Base-by-base conservation (phyloP, 2,888 invertebrate genomes). In the Bugula neritina region DNA sequence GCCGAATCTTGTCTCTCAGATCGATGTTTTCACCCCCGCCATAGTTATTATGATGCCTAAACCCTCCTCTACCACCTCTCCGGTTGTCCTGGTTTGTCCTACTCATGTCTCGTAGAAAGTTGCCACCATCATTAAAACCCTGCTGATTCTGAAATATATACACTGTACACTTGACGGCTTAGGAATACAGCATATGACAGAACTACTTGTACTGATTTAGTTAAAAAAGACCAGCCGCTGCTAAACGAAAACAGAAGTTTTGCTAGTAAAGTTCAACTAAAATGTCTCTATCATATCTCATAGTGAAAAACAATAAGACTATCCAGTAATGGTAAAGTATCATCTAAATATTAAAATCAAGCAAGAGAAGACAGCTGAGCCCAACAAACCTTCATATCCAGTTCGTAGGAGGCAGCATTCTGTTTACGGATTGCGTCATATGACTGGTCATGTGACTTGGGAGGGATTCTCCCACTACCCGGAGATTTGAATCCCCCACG, bases 361-460 rank as follows among this genome's bases (percentile, higher is more conserved):
- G n/a, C n/a, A n/a, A n/a, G n/a, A n/a, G n/a, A n/a, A 10, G 43
- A 10, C 43, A 43, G 43, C 43, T 43, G 17, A 43, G 43, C 43
- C n/a, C n/a, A n/a, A 43, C 43, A 5, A 10, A 63, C 63, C 63
- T 29, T 27, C 5, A 63, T 13, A 31, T 63, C 63, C 29, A 31
- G 25, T 31, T 63, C 63, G 31, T 63, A 63, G n/a, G 63, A 27
- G 27, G 63, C 63, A 63, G 17, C 21, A 27, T 63, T 63, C 63
- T 63, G 63, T 63, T 63, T 63, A 27, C 63, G 63, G 17, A 31
- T 63, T 3, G 29, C 17, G 31, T 63, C 63, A 31, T 63, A 63
- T 13, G 25, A 25, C 63, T 10, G 31, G 13, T 31, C 31, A 31
- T 31, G 27, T 13, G 25, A 17, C 43, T 43, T 43, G 17, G 43